Conservation (phyloP, 2,113 vertebrate species). For the Mellivora capensis region DNA sequence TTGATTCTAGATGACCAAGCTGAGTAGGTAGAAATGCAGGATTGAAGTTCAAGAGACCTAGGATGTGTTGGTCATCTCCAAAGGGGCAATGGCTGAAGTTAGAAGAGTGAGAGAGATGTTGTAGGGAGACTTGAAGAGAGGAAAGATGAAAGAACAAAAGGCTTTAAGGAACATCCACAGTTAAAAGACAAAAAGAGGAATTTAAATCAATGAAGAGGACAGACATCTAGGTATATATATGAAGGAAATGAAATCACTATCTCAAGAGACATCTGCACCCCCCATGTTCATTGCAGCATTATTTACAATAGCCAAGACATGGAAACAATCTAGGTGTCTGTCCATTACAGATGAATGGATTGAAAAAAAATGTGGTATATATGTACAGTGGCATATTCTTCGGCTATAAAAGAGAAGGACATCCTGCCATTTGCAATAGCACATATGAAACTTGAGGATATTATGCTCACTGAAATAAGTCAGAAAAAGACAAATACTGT, state of each 20-base stretch:
- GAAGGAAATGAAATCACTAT: not conserved
- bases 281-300: not conserved
- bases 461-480: not conserved
- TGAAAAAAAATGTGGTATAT: not conserved
- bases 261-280: not conserved
- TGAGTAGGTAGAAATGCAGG: not conserved
- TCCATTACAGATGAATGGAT: not conserved
- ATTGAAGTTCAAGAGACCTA: not conserved
- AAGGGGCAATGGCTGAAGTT: not conserved
- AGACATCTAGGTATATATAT: not conserved
- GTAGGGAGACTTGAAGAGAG: not conserved
- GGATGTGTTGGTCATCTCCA: not conserved
- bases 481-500: not conserved
- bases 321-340: not conserved
- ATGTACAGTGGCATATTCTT: not conserved
- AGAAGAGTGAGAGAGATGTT: not conserved
- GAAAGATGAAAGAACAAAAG: not conserved
- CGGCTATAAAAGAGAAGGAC: not conserved
- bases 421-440: not conserved
- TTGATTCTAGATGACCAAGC: not conserved
- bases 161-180: not conserved
- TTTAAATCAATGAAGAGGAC: not conserved
- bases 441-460: not conserved
- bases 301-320: not conserved
- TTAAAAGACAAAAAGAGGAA: not conserved